phyloP scores from a whole-genome alignment of 2,888 invertebrate species.

The Nephrotoma appendiculata region DNA sequence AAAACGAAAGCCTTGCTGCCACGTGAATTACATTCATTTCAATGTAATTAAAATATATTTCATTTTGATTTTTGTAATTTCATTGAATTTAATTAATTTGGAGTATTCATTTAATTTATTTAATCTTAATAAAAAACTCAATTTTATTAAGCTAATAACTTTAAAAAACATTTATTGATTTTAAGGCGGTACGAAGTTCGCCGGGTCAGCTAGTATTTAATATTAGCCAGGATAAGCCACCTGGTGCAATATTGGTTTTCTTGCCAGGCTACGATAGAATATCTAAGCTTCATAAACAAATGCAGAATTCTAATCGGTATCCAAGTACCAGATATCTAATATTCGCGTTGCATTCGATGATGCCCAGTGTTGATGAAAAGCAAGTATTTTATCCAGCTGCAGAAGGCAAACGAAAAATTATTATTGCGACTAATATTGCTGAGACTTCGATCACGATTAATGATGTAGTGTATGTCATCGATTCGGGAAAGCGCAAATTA shows the following conservation, averaged over 20 bases:
- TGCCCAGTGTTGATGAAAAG: slow-evolving; percentile 71
- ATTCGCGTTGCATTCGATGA: slow-evolving; percentile 73
- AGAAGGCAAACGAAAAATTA: slow-evolving; percentile 56
- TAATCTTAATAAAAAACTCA: no score
- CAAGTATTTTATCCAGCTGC: slow-evolving; percentile 52
- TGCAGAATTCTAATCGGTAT: slow-evolving; percentile 34
- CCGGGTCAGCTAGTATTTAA: no score
- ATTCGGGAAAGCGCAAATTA: slow-evolving; percentile 61
- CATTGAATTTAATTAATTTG: no score
- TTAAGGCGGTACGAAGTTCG: no score
- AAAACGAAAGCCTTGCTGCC: no score
- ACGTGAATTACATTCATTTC: no score
- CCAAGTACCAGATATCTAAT: slow-evolving; percentile 39
- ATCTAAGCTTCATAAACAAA: slow-evolving; percentile 38
- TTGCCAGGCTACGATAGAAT: slow-evolving; percentile 68
- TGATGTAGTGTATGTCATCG: slow-evolving; percentile 84
- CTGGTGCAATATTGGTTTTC: slow-evolving; percentile 79
- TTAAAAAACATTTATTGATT: no score
- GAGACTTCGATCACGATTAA: slow-evolving; percentile 95
- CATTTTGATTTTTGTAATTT: no score
- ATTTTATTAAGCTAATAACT: no score
- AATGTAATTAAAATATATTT: no score
- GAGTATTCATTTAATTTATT: no score
- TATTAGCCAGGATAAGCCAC: slow-evolving; percentile 44
- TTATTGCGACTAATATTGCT: slow-evolving; percentile 84